Conservation (phyloP, 2,888 invertebrate genomes). For the Lycaena phlaeas region DNA sequence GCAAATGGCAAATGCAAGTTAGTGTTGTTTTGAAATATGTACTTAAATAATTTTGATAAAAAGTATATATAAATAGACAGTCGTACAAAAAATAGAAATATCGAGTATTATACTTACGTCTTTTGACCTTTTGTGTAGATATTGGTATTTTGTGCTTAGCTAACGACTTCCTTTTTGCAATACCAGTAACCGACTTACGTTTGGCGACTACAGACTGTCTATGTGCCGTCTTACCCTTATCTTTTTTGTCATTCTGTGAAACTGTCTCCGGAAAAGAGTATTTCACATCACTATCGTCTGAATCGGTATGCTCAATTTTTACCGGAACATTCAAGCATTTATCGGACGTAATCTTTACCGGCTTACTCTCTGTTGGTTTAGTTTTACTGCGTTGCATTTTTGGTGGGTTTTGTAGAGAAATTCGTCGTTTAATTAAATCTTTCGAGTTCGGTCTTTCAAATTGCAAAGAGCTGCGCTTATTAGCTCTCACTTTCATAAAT, state of each 20-base stretch:
- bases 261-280: slow-evolving; percentile 52
- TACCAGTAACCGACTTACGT: slow-evolving; percentile 42
- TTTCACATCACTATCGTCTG: slow-evolving; percentile 60
- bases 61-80: too few relatives aligned
- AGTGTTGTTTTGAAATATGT: too few relatives aligned
- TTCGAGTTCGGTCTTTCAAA: slow-evolving; percentile 55
- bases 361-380: slow-evolving; percentile 35
- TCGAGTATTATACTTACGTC: slow-evolving; percentile 42
- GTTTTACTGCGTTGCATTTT: slow-evolving; percentile 50
- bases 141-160: slow-evolving; percentile 37
- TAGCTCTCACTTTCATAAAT: slow-evolving; percentile 51
- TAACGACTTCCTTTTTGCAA: slow-evolving; percentile 52
- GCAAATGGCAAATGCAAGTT: too few relatives aligned
- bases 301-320: slow-evolving; percentile 40
- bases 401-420: slow-evolving; percentile 51
- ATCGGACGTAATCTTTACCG: slow-evolving; percentile 15
- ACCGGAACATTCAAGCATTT: slow-evolving; percentile 30
- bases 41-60: too few relatives aligned
- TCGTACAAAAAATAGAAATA: too few relatives aligned
- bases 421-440: slow-evolving; percentile 47
- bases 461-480: slow-evolving; percentile 53
- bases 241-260: slow-evolving; percentile 10
- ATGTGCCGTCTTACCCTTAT: slow-evolving; percentile 24
- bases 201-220: slow-evolving; percentile 40
- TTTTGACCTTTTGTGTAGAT: slow-evolving; percentile 39